Evolutionary conservation across 2,113 vertebrate species (phyloP).

Genomic region (Sarotherodon lohbergeri): DNA sequence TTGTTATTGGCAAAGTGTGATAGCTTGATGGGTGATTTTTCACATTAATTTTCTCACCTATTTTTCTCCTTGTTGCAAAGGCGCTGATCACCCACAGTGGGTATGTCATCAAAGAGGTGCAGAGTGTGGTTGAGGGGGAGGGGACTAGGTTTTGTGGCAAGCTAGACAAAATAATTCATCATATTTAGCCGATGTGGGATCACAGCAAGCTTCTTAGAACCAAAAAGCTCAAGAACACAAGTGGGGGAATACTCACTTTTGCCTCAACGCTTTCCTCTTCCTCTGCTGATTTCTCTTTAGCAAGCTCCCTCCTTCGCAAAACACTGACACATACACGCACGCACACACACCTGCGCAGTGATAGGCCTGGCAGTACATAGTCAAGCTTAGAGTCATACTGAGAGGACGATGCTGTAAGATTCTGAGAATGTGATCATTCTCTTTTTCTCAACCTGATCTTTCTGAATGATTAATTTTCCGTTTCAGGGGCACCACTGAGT

Average conservation of each 20-base stretch:
- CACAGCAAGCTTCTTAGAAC: conserved; percentile 57
- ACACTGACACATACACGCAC: neutral
- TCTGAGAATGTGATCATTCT: conserved; percentile 52
- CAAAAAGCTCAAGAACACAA: neutral
- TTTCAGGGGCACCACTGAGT: neutral
- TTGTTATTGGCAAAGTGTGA: neutral
- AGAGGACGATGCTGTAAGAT: conserved; percentile 41
- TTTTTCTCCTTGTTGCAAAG: neutral
- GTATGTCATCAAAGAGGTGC: conserved; percentile 22
- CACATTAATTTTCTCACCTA: neutral
- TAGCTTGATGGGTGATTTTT: neutral
- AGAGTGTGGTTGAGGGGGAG: conserved; percentile 38
- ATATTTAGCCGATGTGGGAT: conserved; percentile 27
- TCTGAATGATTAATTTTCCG: conserved; percentile 64
- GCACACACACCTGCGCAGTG: neutral
- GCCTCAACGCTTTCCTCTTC: conserved; percentile 3
- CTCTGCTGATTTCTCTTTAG: neutral
- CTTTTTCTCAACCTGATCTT: conserved; percentile 23
- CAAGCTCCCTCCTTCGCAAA: neutral
- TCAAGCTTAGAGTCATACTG: conserved; percentile 54
- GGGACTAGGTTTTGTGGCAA: conserved; percentile 2
- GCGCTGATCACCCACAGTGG: conserved; percentile 1
- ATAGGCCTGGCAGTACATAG: neutral
- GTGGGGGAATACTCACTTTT: conserved; percentile 33
- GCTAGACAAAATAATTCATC: conserved; percentile 21